phyloP scores from a whole-genome alignment of 2,888 invertebrate genomes.

The Lasioglossum villosulum region DNA sequence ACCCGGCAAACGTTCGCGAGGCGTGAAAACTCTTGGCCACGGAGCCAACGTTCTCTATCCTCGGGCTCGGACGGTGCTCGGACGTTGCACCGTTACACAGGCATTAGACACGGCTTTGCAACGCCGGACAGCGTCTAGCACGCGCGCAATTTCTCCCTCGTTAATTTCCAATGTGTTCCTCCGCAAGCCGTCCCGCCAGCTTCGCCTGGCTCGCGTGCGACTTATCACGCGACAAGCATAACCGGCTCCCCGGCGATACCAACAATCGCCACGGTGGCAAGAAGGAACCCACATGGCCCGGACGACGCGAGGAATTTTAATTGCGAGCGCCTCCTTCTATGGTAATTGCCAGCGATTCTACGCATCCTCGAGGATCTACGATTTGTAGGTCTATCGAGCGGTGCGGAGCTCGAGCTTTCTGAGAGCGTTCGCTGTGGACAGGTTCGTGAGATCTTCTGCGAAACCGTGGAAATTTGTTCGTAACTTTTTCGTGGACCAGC shows the following conservation, averaged over 20 bases:
- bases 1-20: slow-evolving; percentile 63
- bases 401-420: neutral
- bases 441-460: neutral
- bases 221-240: slow-evolving; percentile 25
- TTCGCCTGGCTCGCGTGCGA: slow-evolving; percentile 3
- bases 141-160: slow-evolving; percentile 50
- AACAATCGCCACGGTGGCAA: neutral
- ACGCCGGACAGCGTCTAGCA: slow-evolving; percentile 48
- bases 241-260: slow-evolving; percentile 1
- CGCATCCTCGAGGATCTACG: neutral
- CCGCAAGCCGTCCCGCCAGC: neutral
- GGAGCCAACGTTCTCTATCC: slow-evolving; percentile 79
- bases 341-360: neutral
- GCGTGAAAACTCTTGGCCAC: slow-evolving; percentile 73
- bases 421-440: neutral
- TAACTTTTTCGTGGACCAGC: no score
- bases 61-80: slow-evolving; percentile 76
- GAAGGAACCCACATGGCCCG: neutral
- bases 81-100: slow-evolving; percentile 74
- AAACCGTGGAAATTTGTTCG: neutral
- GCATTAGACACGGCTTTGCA: slow-evolving; percentile 72
- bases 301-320: neutral
- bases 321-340: neutral
- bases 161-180: slow-evolving; percentile 37
- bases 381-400: neutral